Conservation (phyloP, 2,797 vertebrate genomes). For the Prionace glauca region DNA sequence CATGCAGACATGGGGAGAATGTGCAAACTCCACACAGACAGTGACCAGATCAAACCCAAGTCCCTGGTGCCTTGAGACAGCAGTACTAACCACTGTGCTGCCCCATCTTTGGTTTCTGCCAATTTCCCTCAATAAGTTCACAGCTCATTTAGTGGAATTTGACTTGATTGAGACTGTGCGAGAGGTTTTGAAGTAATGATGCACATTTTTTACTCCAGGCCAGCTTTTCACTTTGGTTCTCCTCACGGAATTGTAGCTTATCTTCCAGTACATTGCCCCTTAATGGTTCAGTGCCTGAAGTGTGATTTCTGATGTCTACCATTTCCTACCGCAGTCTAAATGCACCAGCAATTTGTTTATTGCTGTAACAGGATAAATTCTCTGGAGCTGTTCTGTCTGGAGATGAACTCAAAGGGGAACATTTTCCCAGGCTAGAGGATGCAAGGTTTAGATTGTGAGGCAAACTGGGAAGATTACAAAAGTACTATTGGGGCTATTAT, state of each 20-base stretch:
- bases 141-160: background rate
- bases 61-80: no score
- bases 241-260: background rate
- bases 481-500: no score
- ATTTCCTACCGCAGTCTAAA: background rate
- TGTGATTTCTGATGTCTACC: background rate
- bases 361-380: background rate
- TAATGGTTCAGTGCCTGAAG: background rate
- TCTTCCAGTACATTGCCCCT: background rate
- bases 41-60: no score
- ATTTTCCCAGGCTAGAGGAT: no score
- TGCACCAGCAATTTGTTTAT: background rate
- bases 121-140: background rate
- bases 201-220: background rate
- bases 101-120: background rate
- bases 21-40: no score
- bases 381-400: background rate
- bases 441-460: no score
- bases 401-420: background rate
- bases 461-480: no score
- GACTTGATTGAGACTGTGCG: background rate
- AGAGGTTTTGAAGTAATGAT: background rate
- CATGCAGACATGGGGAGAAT: no score
- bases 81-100: no score
- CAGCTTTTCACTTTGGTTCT: background rate